Evolutionary conservation across 2,113 vertebrate species (phyloP).

Genomic region (Lichenostomus cassidix): DNA sequence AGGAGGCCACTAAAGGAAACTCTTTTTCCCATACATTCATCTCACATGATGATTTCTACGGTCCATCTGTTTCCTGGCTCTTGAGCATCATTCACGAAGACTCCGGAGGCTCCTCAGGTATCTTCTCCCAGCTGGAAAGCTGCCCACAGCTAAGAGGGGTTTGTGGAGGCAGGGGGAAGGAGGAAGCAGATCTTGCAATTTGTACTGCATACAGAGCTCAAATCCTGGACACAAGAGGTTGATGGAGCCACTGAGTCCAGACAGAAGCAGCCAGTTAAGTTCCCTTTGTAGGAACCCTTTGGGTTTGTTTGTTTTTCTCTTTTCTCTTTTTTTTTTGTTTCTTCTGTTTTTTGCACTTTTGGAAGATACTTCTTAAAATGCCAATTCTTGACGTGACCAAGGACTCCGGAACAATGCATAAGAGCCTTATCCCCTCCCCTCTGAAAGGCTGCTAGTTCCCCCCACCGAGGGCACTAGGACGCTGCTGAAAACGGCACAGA

Average conservation of each 20-base stretch:
- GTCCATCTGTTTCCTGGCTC: constrained; percentile 24
- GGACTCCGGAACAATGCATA: constrained; percentile 26
- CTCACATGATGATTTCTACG: constrained; percentile 47
- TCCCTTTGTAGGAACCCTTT: constrained; percentile 37
- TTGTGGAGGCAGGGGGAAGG: constrained; percentile 8
- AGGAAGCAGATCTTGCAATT: constrained; percentile 30
- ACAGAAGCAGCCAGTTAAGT: constrained; percentile 55
- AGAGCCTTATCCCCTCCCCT: constrained; percentile 41
- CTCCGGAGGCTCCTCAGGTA: neutral
- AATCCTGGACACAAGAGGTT: constrained; percentile 31
- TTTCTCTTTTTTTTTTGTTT: neutral
- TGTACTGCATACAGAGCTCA: constrained; percentile 11
- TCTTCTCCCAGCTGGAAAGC: constrained; percentile 34
- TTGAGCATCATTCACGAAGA: constrained; percentile 31
- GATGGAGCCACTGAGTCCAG: constrained; percentile 57
- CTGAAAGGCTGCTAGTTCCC: constrained; percentile 53
- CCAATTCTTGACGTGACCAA: constrained; percentile 58
- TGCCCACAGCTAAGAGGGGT: constrained; percentile 5
- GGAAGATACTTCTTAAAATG: constrained; percentile 57
- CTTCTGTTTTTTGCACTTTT: constrained; percentile 30
- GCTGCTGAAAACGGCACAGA: constrained; percentile 82
- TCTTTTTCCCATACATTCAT: constrained; percentile 45
- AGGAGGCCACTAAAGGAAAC: constrained; percentile 52
- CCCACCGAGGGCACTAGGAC: constrained; percentile 71
- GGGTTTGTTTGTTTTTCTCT: neutral